These are phyloP conservation scores for Acanthisitta chloris DNA, from an alignment of 2,113 vertebrate species.

Conservation along the genomic window DNA sequence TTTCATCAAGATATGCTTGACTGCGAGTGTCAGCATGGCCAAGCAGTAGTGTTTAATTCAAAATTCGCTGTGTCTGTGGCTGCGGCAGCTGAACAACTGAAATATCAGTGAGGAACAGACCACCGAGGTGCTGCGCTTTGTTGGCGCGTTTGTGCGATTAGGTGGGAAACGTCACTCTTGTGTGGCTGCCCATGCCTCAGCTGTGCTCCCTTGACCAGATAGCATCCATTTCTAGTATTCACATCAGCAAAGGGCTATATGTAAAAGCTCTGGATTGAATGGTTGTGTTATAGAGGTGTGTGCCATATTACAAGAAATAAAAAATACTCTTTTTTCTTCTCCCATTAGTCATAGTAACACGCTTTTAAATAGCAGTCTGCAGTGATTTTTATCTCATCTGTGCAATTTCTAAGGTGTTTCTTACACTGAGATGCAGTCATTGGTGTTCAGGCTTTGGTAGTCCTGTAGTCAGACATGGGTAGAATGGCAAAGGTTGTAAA, in stretches of 20 bases:
- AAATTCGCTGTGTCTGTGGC: not conserved
- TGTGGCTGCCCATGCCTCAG: not conserved
- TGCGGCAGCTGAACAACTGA: slow-evolving; percentile 51
- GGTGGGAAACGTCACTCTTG: not conserved
- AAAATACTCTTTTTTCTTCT: not conserved
- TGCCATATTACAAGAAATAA: not conserved
- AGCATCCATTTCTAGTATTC: not conserved
- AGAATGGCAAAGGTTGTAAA: not conserved
- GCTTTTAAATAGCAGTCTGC: not conserved
- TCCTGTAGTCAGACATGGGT: not conserved
- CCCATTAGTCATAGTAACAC: not conserved
- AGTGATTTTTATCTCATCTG: not conserved
- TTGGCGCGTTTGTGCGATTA: slow-evolving; percentile 49
- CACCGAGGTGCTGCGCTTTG: slow-evolving; percentile 40
- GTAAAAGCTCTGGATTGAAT: not conserved
- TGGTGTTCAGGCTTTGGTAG: not conserved
- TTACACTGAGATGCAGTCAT: not conserved
- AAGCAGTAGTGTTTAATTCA: slow-evolving; percentile 64
- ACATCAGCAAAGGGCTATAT: not conserved
- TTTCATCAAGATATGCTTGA: slow-evolving; percentile 75
- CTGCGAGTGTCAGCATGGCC: slow-evolving; percentile 64
- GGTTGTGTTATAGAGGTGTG: not conserved
- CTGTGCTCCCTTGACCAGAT: not conserved
- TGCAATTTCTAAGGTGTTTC: not conserved
- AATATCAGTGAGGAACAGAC: slow-evolving; percentile 61